phyloP scores from a whole-genome alignment of 1,140 invertebrate genomes.

The Pissodes strobi region DNA sequence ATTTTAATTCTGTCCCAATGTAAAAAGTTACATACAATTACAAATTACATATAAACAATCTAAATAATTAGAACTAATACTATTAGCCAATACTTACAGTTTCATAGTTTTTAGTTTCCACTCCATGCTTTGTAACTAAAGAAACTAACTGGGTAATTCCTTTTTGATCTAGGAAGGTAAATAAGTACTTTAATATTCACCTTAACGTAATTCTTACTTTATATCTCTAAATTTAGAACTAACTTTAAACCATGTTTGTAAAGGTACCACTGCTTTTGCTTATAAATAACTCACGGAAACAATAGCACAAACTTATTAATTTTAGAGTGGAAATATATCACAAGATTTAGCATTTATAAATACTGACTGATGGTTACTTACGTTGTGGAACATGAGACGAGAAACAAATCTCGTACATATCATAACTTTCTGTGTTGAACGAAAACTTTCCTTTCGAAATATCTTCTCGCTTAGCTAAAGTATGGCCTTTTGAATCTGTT shows the following conservation, averaged over 20 bases:
- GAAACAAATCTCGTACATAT: conserved; percentile 98
- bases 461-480: conserved; percentile 88
- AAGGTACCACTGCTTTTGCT: no score
- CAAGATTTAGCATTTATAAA: background rate
- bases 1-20: no score
- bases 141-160: conserved; percentile 85
- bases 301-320: no score
- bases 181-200: no score
- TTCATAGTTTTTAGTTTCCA: conserved; percentile 98
- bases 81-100: conserved; percentile 89
- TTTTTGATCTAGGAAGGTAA: conserved; percentile 83
- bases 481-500: conserved; percentile 90
- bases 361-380: conserved; percentile 37
- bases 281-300: no score
- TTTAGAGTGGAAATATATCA: conserved; percentile 56
- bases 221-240: no score
- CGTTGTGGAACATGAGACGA: conserved; percentile 80
- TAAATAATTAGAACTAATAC: no score
- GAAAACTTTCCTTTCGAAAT: conserved; percentile 93
- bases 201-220: no score
- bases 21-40: no score
- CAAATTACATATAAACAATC: no score
- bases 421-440: conserved; percentile 95
- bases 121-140: conserved; percentile 88
- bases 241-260: no score